Base-by-base conservation (phyloP, 35 echinoderm and acorn worm species). In the Nesometra sesokonis region DNA sequence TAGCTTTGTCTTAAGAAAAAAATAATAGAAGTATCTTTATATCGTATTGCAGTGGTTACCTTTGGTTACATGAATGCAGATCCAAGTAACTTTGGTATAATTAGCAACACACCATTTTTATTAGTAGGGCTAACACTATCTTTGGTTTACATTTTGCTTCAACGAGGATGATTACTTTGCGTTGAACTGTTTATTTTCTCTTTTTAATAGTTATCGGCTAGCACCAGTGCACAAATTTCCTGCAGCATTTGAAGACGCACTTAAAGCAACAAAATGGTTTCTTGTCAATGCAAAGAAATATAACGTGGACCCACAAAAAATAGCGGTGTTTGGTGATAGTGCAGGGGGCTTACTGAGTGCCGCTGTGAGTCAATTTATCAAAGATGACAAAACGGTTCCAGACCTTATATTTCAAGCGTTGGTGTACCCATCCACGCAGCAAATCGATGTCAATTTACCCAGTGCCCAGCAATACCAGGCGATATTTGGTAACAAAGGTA, bases 311-410 rank as follows among this genome's bases (percentile, higher is more conserved):
- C 33, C 38, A 8, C 27, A 36, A 0, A 77, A 88, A 32, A 80
- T 93, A 23, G 92, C 79, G 23, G 57, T 93, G 29, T 79, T 78
- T 32, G 92, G 92, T 5, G 92, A 93, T 67, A 93, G 92, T 77
- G 92, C 92, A 3, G 92, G 92, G 35, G 92, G 92, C 33, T 32
- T 40, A 31, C 46, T 93, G n/a, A 57, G 84, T 3, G 92, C 88
- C 0, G 33, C 85, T 35, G 78, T 85, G 0, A 43, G 88, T 13
- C 84, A 90, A 35, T 36, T 46, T 35, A 86, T 87, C 47, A 47
- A 93, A 78, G 88, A 93, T 57, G 88, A 93, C 36, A 52, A 29
- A 31, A 80, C 35, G 11, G 31, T 93, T 9, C 85, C 92, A 9
- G 77, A 93, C 67, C 31, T 82, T 37, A 87, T 90, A 78, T 33